Base-by-base conservation (phyloP, 2,888 invertebrate species). In the Hydrotaea cyrtoneurina region DNA sequence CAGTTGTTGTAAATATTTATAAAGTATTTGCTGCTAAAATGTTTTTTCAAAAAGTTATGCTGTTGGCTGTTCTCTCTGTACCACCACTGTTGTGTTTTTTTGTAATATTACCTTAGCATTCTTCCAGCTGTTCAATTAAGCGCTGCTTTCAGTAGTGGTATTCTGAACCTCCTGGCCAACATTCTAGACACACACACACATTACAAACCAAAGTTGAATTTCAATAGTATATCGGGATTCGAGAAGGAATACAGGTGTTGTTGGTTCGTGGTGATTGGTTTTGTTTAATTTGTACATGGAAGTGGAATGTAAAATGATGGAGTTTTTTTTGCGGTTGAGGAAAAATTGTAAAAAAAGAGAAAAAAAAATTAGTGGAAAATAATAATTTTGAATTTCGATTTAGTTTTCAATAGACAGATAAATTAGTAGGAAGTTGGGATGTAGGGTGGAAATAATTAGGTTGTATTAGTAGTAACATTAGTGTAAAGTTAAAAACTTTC, bases 91-190 rank as follows among this genome's bases (percentile, higher is more conserved):
- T 46, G 46, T 43, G 15, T 19, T 64, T 36, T 46, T n/a, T 21
- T 31, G 31, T 31, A 72, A 31, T 74, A 39, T 71, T 62, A 80
- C 62, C 73, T 69, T 64, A 31, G 17, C 39, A 46, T 19, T n/a
- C 50, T 57, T 64, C 26, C 36, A 19, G 66, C 53, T 69, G 19
- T 17, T 74, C 31, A 19, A 74, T 90, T 92, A 92, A 88, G 92
- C 92, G 88, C 90, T 90, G 89, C 92, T 92, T 90, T 92, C 92
- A 83, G 92, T 92, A 89, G 91, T 92, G 86, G 92, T 93, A 88
- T 92, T 92, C 88, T 91, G 92, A 87, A 92, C 91, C 88, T 91
- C 91, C 87, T 92, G 92, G 85, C 91, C 92, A 89, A 89, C 90
- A 87, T 92, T 92, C 92, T 90, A 83, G 31, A 31, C 7, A 31